Evolutionary conservation across 2,888 invertebrate species (phyloP).

Genomic region (Lordiphosa andalusiaca): DNA sequence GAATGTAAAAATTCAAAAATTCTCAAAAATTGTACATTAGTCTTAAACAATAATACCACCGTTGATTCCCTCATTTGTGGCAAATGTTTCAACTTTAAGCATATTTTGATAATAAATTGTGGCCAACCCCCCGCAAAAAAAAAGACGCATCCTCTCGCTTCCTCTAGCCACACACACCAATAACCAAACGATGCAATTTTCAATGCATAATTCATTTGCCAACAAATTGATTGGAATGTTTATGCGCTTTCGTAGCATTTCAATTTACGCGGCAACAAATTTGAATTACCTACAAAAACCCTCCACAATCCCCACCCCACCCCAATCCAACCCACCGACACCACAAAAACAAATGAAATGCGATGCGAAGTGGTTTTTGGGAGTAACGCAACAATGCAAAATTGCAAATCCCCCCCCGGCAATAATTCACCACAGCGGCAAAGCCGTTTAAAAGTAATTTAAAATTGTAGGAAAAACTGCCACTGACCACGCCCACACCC

Average conservation of each 20-base stretch:
- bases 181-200: slow-evolving; percentile 39
- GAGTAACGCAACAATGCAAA: slow-evolving; percentile 44
- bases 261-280: slow-evolving; percentile 59
- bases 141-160: not conserved
- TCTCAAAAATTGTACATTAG: no score
- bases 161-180: slow-evolving; percentile 10
- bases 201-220: slow-evolving; percentile 62
- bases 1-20: no score
- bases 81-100: slow-evolving; percentile 11
- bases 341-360: slow-evolving; percentile 38
- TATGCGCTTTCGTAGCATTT: slow-evolving; percentile 56
- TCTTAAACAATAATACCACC: no score
- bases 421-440: slow-evolving; percentile 40
- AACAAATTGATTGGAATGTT: slow-evolving; percentile 63
- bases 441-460: slow-evolving; percentile 50
- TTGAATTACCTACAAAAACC: slow-evolving; percentile 43
- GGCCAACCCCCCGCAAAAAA: not conserved
- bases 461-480: slow-evolving; percentile 37
- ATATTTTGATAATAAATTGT: not conserved
- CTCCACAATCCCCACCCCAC: slow-evolving; percentile 3
- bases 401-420: slow-evolving; percentile 32
- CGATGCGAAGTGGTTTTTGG: slow-evolving; percentile 28
- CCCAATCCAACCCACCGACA: slow-evolving; percentile 1
- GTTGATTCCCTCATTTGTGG: no score
- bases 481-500: slow-evolving; percentile 36